Conservation (phyloP, 1,140 invertebrate species). For the Listronotus bonariensis region DNA sequence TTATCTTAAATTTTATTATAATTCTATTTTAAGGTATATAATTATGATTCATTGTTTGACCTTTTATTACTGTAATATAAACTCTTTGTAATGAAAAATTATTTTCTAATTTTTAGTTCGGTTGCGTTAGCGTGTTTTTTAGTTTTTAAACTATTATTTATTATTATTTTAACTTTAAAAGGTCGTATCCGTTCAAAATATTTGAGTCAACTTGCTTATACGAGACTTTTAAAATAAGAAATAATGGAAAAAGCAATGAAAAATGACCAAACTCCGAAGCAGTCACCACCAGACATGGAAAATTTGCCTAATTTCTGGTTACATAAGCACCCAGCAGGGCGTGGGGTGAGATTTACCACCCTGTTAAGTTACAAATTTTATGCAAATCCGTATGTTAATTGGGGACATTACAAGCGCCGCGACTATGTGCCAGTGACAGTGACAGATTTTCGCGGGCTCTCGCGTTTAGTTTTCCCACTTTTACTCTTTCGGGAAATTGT, state of each 20-base stretch:
- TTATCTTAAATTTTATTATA: too few relatives aligned
- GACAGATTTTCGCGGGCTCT: constrained; percentile 34
- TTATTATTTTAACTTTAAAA: too few relatives aligned
- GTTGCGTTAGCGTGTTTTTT: too few relatives aligned
- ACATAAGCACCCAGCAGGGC: constrained; percentile 15
- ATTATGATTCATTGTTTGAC: too few relatives aligned
- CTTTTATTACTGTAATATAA: too few relatives aligned
- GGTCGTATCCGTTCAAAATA: too few relatives aligned
- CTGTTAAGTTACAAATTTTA: constrained; percentile 36
- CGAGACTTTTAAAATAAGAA: neutral
- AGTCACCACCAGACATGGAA: constrained; percentile 26
- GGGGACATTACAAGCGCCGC: constrained; percentile 31
- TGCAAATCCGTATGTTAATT: constrained; percentile 40
- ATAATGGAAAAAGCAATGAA: constrained; percentile 21
- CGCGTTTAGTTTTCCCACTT: constrained; percentile 26
- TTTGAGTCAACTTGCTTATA: too few relatives aligned
- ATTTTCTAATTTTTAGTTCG: too few relatives aligned
- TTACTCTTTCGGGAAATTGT: constrained; percentile 33
- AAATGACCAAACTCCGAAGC: constrained; percentile 26
- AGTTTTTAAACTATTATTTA: too few relatives aligned
- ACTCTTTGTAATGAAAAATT: too few relatives aligned
- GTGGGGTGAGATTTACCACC: constrained; percentile 10
- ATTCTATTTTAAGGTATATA: too few relatives aligned
- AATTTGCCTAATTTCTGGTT: constrained; percentile 35
- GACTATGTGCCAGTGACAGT: constrained; percentile 29